phyloP scores from a whole-genome alignment of 2,113 vertebrate species.

The Rhinogobius similis region DNA sequence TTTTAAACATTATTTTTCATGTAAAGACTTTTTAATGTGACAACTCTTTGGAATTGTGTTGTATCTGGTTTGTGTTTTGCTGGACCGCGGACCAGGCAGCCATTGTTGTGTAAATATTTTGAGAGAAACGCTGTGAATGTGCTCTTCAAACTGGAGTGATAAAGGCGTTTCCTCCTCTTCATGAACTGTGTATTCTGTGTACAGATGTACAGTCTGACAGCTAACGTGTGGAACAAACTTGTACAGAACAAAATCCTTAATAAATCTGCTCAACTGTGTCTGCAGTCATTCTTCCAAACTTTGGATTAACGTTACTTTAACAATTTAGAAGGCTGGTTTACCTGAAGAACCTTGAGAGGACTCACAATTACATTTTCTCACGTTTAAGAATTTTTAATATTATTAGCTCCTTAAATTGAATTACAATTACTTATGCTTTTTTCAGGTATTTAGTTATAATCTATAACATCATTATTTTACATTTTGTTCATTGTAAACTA shows the following conservation, averaged over 20 bases:
- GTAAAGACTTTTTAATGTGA: constrained; percentile 38
- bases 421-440: no score
- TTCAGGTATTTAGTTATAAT: no score
- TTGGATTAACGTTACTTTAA: not conserved
- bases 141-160: constrained; percentile 16
- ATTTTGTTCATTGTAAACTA: no score
- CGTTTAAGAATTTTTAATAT: no score
- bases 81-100: constrained; percentile 25
- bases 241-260: constrained; percentile 63
- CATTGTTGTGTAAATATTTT: constrained; percentile 43
- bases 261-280: constrained; percentile 56
- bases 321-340: not conserved
- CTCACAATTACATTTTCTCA: no score
- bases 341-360: not conserved
- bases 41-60: constrained; percentile 23
- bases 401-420: no score
- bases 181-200: constrained; percentile 44
- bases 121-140: constrained; percentile 2
- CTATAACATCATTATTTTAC: no score
- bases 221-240: constrained; percentile 44
- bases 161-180: constrained; percentile 29
- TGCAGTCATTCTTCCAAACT: not conserved
- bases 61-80: constrained; percentile 21
- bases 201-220: constrained; percentile 59
- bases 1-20: constrained; percentile 21